Evolutionary conservation across 2,113 vertebrate genomes (phyloP).

Genomic region (Scomber japonicus): DNA sequence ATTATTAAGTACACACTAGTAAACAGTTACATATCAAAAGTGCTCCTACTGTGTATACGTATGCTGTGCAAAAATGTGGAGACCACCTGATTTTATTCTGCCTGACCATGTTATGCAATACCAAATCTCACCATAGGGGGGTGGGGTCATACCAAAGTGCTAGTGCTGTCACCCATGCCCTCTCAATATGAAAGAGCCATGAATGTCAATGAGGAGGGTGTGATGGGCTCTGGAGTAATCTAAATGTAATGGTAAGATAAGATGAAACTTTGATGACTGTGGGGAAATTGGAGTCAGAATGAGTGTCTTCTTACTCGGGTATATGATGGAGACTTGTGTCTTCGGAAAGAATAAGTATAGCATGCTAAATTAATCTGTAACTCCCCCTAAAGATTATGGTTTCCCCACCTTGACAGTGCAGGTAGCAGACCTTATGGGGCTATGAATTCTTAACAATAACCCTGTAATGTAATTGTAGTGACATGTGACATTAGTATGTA

Average conservation of each 20-base stretch:
- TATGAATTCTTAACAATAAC: neutral
- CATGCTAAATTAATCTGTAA: constrained; percentile 4
- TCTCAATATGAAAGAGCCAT: constrained; percentile 44
- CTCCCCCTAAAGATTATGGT: neutral
- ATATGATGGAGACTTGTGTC: neutral
- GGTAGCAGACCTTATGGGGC: neutral
- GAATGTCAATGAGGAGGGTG: constrained; percentile 61
- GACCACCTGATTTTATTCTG: neutral
- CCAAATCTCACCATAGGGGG: constrained; percentile 77
- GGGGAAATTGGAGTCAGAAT: constrained; percentile 33
- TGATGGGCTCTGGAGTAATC: constrained; percentile 45
- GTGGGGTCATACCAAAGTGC: constrained; percentile 81
- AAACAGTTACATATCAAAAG: neutral
- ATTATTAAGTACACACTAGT: neutral
- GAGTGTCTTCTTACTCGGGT: constrained; percentile 11
- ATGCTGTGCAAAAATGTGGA: constrained; percentile 15
- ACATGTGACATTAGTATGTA: neutral
- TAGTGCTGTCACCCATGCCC: constrained; percentile 55
- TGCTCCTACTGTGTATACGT: neutral
- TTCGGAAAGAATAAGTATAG: constrained; percentile 7
- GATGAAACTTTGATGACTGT: constrained; percentile 46
- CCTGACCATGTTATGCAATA: constrained; percentile 65
- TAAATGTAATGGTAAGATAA: constrained; percentile 46
- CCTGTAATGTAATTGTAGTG: neutral
- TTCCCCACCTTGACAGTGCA: neutral